Base-by-base conservation (phyloP, 2,113 vertebrate genomes). In the Sander vitreus region DNA sequence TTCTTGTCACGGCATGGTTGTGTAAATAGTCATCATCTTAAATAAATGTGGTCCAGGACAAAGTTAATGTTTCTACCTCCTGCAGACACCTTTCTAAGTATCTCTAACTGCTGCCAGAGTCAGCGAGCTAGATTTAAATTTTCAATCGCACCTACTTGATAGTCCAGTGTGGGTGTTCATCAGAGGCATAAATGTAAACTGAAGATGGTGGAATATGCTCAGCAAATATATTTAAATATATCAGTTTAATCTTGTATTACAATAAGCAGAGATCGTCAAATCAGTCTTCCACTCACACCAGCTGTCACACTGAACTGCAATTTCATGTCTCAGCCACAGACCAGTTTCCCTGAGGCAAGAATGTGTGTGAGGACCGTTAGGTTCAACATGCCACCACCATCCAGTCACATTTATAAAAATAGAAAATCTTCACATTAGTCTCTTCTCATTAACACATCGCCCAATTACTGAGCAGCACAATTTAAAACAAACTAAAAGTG, bases 371-470 rank as follows among this genome's bases (percentile, higher is more conserved):
- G 54, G 14, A 47, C 64, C 67, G 65, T 19, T 50, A 36, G 18
- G 19, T 79, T 70, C 5, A 36, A 62, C 50, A 33, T 27, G 50
- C 39, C 10, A 53, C 10, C 18, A 25, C 39, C 57, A 64, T 54
- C 77, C 7, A 67, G 73, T 72, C 10, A 72, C 12, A 51, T 72
- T 72, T 33, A 45, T 67, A 36, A 43, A 86, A 68, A 78, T 23
- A 65, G 23, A 48, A 66, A 50, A 33, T 77, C 70, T 45, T 48
- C 68, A 58, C 21, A 73, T 76, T 73, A 43, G 19, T 21, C 30
- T 36, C 25, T 78, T 77, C 74, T 73, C 67, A 74, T 82, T 77
- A 87, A 87, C 62, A 66, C 19, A 21, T 51, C 48, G 67, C 16
- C 39, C 70, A 50, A 72, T 84, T 68, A 81, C 73, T n/a, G 60